Evolutionary conservation across 2,888 invertebrate genomes (phyloP).

Genomic region (Palloptera scutellata): DNA sequence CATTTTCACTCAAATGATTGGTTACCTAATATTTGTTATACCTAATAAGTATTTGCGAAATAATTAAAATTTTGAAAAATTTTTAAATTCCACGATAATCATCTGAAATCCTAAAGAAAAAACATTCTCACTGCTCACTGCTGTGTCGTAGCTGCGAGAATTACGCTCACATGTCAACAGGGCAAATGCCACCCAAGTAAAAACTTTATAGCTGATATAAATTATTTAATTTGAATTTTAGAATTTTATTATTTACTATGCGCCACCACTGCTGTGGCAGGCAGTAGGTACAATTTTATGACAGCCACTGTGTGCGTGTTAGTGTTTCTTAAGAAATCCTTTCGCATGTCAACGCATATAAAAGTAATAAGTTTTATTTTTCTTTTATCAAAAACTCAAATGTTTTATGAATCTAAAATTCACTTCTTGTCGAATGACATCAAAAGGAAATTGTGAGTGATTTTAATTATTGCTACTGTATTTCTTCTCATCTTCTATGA

Average conservation of each 20-base stretch:
- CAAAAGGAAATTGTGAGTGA: constrained; percentile 51
- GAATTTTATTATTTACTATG: constrained; percentile 30
- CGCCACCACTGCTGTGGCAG: constrained; percentile 19
- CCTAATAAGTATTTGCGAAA: no score
- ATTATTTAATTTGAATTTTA: constrained; percentile 41
- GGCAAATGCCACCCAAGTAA: constrained; percentile 32
- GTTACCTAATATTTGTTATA: no score
- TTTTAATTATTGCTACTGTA: constrained; percentile 50
- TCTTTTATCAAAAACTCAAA: no score
- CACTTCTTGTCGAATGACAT: constrained; percentile 34
- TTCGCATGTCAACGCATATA: constrained; percentile 48
- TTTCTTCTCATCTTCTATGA: constrained; percentile 22
- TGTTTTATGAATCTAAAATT: no score
- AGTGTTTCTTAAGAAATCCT: constrained; percentile 40
- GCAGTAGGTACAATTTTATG: constrained; percentile 38
- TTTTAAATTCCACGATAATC: no score
- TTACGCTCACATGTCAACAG: not conserved
- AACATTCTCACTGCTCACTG: no score
- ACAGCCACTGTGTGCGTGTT: constrained; percentile 23
- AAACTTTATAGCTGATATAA: constrained; percentile 33
- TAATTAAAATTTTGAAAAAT: no score
- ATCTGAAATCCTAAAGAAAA: no score
- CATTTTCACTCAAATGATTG: no score
- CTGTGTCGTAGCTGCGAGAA: no score
- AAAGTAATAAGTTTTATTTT: constrained; percentile 38